phyloP scores from a whole-genome alignment of 2,797 vertebrate species.

The Ceryle rudis region DNA sequence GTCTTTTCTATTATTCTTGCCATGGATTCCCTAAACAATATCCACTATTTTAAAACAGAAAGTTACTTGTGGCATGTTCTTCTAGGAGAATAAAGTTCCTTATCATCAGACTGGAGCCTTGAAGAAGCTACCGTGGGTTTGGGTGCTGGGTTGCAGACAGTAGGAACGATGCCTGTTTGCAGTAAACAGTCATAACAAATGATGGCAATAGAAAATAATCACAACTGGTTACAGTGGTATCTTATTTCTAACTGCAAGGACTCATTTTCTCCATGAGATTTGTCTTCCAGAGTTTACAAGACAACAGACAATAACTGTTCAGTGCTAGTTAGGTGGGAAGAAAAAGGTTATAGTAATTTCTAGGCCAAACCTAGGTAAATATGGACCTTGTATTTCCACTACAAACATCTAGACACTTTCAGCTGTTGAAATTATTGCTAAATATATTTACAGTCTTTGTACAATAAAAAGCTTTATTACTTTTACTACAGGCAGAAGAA shows the following conservation, averaged over 20 bases:
- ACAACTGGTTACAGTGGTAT: not conserved
- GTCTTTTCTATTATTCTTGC: not conserved
- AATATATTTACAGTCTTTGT: slow-evolving; percentile 78
- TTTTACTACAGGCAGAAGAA: slow-evolving; percentile 72
- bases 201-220: not conserved
- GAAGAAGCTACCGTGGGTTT: not conserved
- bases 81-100: not conserved
- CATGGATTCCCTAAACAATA: not conserved
- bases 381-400: slow-evolving; percentile 67
- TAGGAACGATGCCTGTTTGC: not conserved
- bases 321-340: not conserved
- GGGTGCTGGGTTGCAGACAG: not conserved
- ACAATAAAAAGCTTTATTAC: slow-evolving; percentile 78
- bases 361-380: slow-evolving; percentile 39
- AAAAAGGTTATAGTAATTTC: slow-evolving; percentile 49
- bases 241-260: not conserved
- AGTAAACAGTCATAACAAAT: not conserved
- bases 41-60: not conserved
- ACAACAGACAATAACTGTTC: slow-evolving; percentile 17
- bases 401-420: slow-evolving; percentile 63
- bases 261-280: slow-evolving; percentile 13
- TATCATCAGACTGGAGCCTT: not conserved
- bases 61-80: not conserved
- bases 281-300: slow-evolving; percentile 38
- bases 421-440: slow-evolving; percentile 75